phyloP scores from a whole-genome alignment of 2,113 vertebrate genomes.

The Ellobius talpinus region DNA sequence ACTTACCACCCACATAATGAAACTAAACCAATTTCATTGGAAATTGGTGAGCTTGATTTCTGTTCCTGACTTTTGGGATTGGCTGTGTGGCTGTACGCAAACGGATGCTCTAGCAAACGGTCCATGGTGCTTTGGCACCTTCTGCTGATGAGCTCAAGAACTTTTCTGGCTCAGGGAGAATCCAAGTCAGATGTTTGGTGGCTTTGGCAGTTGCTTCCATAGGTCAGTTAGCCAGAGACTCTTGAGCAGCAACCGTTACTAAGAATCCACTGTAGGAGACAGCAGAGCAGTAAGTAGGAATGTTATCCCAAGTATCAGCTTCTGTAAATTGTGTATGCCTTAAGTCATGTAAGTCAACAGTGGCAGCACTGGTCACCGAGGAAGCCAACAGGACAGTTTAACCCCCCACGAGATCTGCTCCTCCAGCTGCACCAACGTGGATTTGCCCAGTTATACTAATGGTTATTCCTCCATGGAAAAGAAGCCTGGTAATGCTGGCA shows the following conservation, averaged over 20 bases:
- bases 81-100: neutral
- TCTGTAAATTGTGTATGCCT: neutral
- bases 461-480: neutral
- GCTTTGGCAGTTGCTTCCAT: neutral
- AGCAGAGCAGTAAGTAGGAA: neutral
- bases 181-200: neutral
- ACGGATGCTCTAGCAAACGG: neutral
- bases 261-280: neutral
- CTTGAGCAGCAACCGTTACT: neutral
- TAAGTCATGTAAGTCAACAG: slow-evolving; percentile 3
- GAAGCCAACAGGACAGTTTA: neutral
- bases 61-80: neutral
- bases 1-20: neutral
- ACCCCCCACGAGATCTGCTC: neutral
- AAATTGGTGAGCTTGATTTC: neutral
- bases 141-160: slow-evolving; percentile 16
- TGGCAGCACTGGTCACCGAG: neutral
- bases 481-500: neutral
- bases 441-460: neutral
- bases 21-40: neutral
- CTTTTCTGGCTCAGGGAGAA: neutral
- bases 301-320: slow-evolving; percentile 1
- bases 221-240: neutral
- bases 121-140: neutral
- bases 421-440: neutral